Evolutionary conservation across 2,888 invertebrate genomes (phyloP).

Genomic region (Isoperla grammatica): DNA sequence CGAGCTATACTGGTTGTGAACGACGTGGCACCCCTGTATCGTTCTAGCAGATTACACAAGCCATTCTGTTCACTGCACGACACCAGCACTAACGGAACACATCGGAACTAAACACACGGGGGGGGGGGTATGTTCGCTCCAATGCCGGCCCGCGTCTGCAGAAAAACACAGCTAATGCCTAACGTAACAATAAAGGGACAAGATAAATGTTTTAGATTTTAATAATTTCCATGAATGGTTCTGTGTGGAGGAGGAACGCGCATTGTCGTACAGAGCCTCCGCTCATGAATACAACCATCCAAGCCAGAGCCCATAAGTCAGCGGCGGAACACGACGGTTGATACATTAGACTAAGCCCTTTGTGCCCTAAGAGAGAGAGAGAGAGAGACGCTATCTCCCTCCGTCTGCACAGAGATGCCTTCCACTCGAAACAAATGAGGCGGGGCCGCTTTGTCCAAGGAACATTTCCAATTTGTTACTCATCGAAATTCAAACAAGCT

Average conservation of each 20-base stretch:
- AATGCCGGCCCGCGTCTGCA: no score
- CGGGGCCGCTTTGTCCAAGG: no score
- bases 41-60: no score
- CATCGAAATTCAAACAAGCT: slow-evolving; percentile 15
- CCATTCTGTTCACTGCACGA: no score
- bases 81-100: no score
- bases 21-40: no score
- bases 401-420: background rate
- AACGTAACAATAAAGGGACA: slow-evolving; percentile 12
- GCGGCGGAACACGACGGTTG: slow-evolving; percentile 18
- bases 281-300: slow-evolving; percentile 23
- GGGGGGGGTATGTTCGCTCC: no score
- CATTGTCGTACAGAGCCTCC: background rate
- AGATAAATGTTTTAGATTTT: slow-evolving; percentile 17
- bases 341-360: slow-evolving; percentile 28
- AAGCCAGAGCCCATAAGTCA: slow-evolving; percentile 24
- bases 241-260: slow-evolving; percentile 9
- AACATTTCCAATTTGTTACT: slow-evolving; percentile 9
- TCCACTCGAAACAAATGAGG: background rate
- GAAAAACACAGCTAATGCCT: no score
- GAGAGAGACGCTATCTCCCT: slow-evolving; percentile 20
- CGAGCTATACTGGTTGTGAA: no score
- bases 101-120: no score
- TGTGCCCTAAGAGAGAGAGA: slow-evolving; percentile 16
- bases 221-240: slow-evolving; percentile 16